Evolutionary conservation across 2,888 invertebrate species (phyloP), one percentile per base, ranked within the genome.

Genomic region (Acleris emargana): DNA sequence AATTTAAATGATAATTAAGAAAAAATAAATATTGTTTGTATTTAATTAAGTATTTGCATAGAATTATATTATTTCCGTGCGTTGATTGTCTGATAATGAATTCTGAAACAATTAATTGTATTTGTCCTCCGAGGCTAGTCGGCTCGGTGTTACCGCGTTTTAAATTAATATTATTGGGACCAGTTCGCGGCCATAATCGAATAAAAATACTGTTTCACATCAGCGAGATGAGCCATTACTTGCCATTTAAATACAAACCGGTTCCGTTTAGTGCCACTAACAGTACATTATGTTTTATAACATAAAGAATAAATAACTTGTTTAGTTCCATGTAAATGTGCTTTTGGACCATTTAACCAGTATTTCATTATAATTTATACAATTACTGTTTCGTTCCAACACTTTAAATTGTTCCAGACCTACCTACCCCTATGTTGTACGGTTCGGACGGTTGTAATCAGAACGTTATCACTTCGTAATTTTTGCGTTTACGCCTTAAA

Each of bases 251-350:
- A 60, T 45, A 25, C 11, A 11, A 57, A 61, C 66, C 51, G 47
- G 66, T 66, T 22, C 38, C 51, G 32, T 32, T 45, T 60, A 54
- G 49, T 53, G 55, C 32, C 49, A 16, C 54, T 66, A 66, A 66
- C 60, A 66, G 66, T 61, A 62, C 32, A 59, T 51, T 60, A 62
- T 54, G 53, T 63, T 66, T 62, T 62, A 66, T 62, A 62, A 59
- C 62, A 45, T 59, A 62, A 62, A 62, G 54, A 45, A 45, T 45
- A 16, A 51, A 58, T 45, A 68, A 59, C 49, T 50, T 45, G 63
- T 58, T 58, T 22, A 25, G 45, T 25, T 45, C 45, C 32, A 57
- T 66, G 45, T 55, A 25, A 55, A 60, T 55, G 54, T 64, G 54
- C 54, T 57, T 62, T 66, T 47, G 57, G 60, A 55, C 16, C 55